Conservation (phyloP, 2,888 invertebrate species). For the Agrotis puta region DNA sequence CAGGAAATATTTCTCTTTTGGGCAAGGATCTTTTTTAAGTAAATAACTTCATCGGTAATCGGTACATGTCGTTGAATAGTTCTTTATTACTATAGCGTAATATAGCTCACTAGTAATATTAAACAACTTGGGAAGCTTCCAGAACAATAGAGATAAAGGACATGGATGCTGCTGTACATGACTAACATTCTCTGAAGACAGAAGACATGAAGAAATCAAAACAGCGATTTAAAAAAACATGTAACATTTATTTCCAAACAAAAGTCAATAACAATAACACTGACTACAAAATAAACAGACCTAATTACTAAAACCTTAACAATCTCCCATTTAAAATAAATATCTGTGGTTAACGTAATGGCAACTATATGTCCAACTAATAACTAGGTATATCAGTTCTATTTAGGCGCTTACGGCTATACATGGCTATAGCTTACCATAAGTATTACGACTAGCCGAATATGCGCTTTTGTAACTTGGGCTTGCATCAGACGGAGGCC, state of each 20-base stretch:
- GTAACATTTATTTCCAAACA: slow-evolving; percentile 61
- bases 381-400: slow-evolving; percentile 53
- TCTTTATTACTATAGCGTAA: too few relatives aligned
- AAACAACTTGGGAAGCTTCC: neutral
- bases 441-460: slow-evolving; percentile 76
- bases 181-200: neutral
- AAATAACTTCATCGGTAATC: neutral
- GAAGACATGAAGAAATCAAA: slow-evolving; percentile 24
- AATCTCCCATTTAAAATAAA: slow-evolving; percentile 68
- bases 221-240: slow-evolving; percentile 20
- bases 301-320: slow-evolving; percentile 35
- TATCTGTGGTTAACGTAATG: slow-evolving; percentile 73
- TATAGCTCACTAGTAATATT: too few relatives aligned
- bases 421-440: slow-evolving; percentile 73
- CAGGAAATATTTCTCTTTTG: too few relatives aligned
- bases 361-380: slow-evolving; percentile 64
- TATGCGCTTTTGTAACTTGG: slow-evolving; percentile 81
- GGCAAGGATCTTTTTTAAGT: too few relatives aligned
- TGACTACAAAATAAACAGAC: slow-evolving; percentile 19
- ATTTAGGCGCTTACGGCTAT: slow-evolving; percentile 31
- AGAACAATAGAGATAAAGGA: neutral
- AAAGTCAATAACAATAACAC: slow-evolving; percentile 24
- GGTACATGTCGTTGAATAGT: neutral
- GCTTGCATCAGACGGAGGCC: slow-evolving; percentile 78
- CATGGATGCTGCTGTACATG: too few relatives aligned